Evolutionary conservation across 2,888 invertebrate genomes (phyloP).

Genomic region (Agriotes lineatus): DNA sequence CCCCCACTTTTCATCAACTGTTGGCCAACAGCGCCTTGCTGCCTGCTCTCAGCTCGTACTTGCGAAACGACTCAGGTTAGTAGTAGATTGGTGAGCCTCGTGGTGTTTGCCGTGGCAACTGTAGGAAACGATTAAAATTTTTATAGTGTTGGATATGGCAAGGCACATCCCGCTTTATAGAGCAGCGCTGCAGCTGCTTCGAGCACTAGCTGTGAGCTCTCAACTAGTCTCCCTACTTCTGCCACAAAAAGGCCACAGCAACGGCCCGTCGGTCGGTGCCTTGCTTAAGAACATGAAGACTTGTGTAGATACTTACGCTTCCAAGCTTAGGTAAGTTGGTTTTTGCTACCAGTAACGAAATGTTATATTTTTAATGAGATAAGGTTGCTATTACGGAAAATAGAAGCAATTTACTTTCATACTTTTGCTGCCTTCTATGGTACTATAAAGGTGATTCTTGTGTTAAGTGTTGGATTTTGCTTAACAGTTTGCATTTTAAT

Average conservation of each 20-base stretch:
- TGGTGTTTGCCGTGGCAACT: no score
- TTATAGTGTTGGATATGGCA: constrained; percentile 93
- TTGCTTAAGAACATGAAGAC: constrained; percentile 89
- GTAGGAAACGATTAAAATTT: no score
- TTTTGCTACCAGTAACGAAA: no score
- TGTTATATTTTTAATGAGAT: no score
- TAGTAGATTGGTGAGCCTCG: no score
- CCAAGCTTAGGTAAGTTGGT: constrained; percentile 81
- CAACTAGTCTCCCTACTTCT: constrained; percentile 73
- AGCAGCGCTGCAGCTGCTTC: constrained; percentile 83
- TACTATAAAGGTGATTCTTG: no score
- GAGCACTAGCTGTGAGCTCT: constrained; percentile 79
- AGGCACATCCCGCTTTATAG: constrained; percentile 94
- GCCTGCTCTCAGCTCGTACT: constrained; percentile 89
- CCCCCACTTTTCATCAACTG: constrained; percentile 80
- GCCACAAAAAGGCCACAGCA: constrained; percentile 66
- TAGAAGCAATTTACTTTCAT: constrained; percentile 14
- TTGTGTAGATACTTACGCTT: constrained; percentile 93
- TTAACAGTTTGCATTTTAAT: no score
- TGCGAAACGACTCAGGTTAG: constrained; percentile 88
- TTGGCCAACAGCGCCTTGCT: constrained; percentile 86
- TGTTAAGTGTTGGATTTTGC: no score
- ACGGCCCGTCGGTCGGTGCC: constrained; percentile 77
- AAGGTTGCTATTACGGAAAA: no score
- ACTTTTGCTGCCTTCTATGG: no score